These are phyloP conservation scores for Hedya salicella DNA, from an alignment of 2,888 invertebrate genomes.

Conservation along the genomic window DNA sequence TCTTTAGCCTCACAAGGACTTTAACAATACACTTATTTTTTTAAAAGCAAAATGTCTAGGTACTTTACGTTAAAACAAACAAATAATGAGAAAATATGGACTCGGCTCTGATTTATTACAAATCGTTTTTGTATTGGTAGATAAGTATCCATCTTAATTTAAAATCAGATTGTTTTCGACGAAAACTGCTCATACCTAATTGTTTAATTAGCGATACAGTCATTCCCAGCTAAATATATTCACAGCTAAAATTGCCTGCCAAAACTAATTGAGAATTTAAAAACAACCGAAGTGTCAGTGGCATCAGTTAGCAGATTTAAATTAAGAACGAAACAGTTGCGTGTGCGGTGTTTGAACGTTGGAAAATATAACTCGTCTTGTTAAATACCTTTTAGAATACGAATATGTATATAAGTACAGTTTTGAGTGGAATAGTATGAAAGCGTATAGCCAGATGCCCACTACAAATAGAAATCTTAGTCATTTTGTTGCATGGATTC, in stretches of 20 bases:
- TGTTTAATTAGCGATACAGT: slow-evolving; percentile 34
- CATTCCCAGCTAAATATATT: slow-evolving; percentile 32
- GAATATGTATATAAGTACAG: background rate
- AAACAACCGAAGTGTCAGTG: slow-evolving; percentile 42
- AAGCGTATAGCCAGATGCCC: background rate
- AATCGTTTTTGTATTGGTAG: background rate
- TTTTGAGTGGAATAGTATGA: slow-evolving; percentile 5
- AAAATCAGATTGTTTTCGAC: background rate
- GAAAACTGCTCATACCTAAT: background rate
- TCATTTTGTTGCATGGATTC: background rate
- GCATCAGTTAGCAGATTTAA: slow-evolving; percentile 42
- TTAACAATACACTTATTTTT: too few relatives aligned
- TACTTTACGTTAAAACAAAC: too few relatives aligned
- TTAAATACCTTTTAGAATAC: background rate
- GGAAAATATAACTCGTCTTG: background rate
- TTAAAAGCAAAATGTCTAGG: too few relatives aligned
- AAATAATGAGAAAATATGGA: too few relatives aligned
- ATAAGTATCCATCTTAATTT: background rate
- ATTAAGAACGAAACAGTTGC: slow-evolving; percentile 32
- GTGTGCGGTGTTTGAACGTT: slow-evolving; percentile 2
- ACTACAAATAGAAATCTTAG: background rate
- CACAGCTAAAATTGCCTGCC: slow-evolving; percentile 37
- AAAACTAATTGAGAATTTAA: slow-evolving; percentile 40
- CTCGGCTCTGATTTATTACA: background rate
- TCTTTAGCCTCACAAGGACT: too few relatives aligned